Percentiles rank a stretch among this genome's conserved stretches.
Conservation (phyloP, 2,113 vertebrate genomes). For the Sciurus niger region DNA sequence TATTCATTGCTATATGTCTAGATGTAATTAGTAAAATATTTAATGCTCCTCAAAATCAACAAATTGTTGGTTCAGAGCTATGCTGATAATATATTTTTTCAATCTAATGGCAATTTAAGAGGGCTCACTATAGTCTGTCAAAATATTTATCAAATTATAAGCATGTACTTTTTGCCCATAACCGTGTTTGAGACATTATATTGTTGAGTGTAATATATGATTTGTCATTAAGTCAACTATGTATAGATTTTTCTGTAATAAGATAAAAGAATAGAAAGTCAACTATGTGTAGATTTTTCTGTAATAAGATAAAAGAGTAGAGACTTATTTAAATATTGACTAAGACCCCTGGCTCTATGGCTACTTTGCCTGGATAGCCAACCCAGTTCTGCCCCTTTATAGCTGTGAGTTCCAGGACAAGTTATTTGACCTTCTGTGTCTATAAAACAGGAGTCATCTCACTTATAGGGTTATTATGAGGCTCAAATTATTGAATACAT, state of each 20-base stretch:
- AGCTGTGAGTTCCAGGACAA: not conserved
- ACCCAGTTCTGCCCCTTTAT: not conserved
- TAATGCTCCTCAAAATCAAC: not conserved
- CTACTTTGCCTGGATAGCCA: not conserved
- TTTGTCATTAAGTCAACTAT: not conserved
- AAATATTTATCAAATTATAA: not conserved
- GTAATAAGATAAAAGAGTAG: not conserved
- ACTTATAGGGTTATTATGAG: not conserved
- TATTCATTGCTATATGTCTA: not conserved
- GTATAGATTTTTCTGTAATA: not conserved
- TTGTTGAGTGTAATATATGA: not conserved
- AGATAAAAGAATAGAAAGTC: not conserved
- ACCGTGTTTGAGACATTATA: not conserved
- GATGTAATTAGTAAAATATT: not conserved
- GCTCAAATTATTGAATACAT: not conserved
- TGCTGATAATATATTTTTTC: not conserved
- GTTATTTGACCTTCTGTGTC: not conserved
- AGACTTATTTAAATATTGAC: not conserved
- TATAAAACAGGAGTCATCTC: not conserved
- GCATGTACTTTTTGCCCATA: not conserved
- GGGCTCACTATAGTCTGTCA: not conserved
- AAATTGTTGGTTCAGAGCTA: not conserved
- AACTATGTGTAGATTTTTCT: not conserved
- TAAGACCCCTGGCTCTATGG: not conserved
- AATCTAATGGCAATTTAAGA: not conserved